Conservation (phyloP, 2,888 invertebrate genomes). For the Stramonita haemastoma region DNA sequence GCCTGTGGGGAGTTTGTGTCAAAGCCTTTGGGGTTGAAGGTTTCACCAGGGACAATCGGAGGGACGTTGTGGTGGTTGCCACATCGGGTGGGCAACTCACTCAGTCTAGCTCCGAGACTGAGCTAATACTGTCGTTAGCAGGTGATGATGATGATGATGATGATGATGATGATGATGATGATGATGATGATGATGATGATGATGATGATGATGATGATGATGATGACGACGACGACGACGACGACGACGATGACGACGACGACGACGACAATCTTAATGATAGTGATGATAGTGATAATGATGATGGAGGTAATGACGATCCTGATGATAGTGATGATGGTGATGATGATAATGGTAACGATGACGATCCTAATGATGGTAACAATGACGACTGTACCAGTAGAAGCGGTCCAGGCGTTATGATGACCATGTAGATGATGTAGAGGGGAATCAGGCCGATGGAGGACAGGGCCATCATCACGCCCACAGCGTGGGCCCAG, state of each 20-base stretch:
- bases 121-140: too few species aligned
- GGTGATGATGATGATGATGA: conserved; percentile 31
- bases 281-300: neutral
- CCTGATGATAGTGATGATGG: conserved; percentile 97
- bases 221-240: neutral
- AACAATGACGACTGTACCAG: conserved; percentile 1
- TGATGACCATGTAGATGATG: conserved; percentile 85
- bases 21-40: too few species aligned
- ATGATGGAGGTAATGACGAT: conserved; percentile 81
- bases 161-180: conserved; percentile 40
- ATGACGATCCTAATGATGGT: neutral
- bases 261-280: neutral
- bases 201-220: conserved; percentile 17
- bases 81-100: too few species aligned
- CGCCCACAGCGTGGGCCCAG: conserved; percentile 98
- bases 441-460: conserved; percentile 98
- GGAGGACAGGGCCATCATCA: conserved; percentile 96
- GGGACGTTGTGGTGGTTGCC: too few species aligned
- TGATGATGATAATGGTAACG: neutral
- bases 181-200: conserved; percentile 33
- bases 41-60: too few species aligned
- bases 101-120: too few species aligned
- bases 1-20: too few species aligned
- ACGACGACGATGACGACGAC: neutral
- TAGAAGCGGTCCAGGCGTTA: conserved; percentile 57